Evolutionary conservation across 2,113 vertebrate species (phyloP), one percentile per base, ranked within the genome.

Genomic region (Oxyura jamaicensis): DNA sequence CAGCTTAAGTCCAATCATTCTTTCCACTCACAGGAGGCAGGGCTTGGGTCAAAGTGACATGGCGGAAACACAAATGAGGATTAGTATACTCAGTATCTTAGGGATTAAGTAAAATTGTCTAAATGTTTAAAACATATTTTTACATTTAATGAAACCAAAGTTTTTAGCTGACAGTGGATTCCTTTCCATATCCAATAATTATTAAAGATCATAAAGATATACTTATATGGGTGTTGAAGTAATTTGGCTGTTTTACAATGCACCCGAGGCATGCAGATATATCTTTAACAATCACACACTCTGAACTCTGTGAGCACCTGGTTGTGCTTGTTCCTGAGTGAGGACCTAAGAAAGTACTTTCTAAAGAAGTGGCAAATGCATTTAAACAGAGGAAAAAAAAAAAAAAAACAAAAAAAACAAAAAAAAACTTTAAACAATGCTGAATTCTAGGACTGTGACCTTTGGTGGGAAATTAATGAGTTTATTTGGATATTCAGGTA

Each of bases 181-280:
- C 58, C 82, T 94, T 97, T 96, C 74, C 74, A 90, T 93, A 91
- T 84, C 71, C 91, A 85, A 67, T 96, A 89, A 96, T 95, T 96
- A 95, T 96, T 94, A 96, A 93, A 96, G 89, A 96, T 94, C 85
- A 96, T 96, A 95, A 97, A 93, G 90, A 93, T 69, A 96, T 29
- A 73, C 73, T 90, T 81, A 79, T 92, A 95, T 87, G 92, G 13
- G 83, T 44, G 80, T 78, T 97, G 96, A 95, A 96, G 77, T 75
- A 95, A 96, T 96, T 94, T 95, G 91, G 89, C 88, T 95, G 84
- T 91, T 97, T 97, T 95, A 97, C 95, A 97, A 84, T 0, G 67
- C 95, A 95, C 83, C 7, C 0, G 68, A 93, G 92, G 91, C 87
- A 86, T 3, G 71, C 21, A 85, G 91, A 74, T 55, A 28, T 86